Base-by-base conservation (phyloP, 2,888 invertebrate species). In the Calliphora vomitoria region DNA sequence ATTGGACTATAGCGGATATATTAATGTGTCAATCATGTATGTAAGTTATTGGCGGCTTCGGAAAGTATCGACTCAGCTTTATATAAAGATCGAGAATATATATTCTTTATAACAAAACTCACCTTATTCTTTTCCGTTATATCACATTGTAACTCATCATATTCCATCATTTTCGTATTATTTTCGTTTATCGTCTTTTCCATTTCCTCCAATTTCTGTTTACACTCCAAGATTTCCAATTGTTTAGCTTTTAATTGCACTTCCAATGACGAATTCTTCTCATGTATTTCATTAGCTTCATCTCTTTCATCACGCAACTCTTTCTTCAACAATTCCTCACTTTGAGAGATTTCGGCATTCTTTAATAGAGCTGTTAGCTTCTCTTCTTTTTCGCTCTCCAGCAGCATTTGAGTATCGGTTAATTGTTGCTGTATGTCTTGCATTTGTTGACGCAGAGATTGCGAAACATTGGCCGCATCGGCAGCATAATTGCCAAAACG, bases 291-390 rank as follows among this genome's bases (percentile, higher is more conserved):
- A 95, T 93, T 89, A 92, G 93, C 68, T 91, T 94, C 93, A 96
- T 96, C 84, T 96, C 96, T 96, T 90, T 97, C 96, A 88, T 96
- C 95, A 25, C 96, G 95, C 92, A 96, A 95, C 90, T 97, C 95
- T 91, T 97, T 96, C 91, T 96, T 96, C 1, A 96, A 95, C 91
- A 97, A 94, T 92, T 97, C 97, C 90, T 97, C 95, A 88, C 96
- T 96, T 92, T 97, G 97, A 0, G 97, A 97, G 90, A 97, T 96
- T 94, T 97, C 96, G 2, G 97, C 97, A 92, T 97, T 97, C 69
- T 97, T 95, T 79, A 97, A 92, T 72, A 97, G 93, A 0, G 96
- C 96, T 3, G 96, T 95, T 91, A 97, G 96, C 91, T 97, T 97
- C 89, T 97, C 97, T 10, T 96, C 95, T 69, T 95, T 95, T 90